A percentile compares a stretch with the other conserved stretches of the same genome.
Evolutionary conservation across 2,113 vertebrate genomes (phyloP).

Genomic region (Anas platyrhynchos): DNA sequence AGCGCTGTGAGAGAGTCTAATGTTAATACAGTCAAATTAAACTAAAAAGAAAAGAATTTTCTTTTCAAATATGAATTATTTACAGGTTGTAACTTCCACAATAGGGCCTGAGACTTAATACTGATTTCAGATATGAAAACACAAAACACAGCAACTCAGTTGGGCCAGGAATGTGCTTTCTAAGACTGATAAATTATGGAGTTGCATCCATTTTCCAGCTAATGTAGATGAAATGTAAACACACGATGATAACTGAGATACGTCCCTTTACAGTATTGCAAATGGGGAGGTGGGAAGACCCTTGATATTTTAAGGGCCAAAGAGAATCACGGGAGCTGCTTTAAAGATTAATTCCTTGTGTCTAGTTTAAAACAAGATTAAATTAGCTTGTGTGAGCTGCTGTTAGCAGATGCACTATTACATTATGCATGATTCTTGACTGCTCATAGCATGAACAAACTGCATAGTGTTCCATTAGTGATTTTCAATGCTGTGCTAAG

Average conservation of each 20-base stretch:
- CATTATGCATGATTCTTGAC: constrained; percentile 81
- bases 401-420: constrained; percentile 76
- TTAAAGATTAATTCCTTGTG: constrained; percentile 76
- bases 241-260: constrained; percentile 52
- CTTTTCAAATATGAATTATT: constrained; percentile 13
- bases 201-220: constrained; percentile 62
- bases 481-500: constrained; percentile 80
- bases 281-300: constrained; percentile 56
- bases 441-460: constrained; percentile 71
- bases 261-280: constrained; percentile 53
- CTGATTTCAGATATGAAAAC: not conserved
- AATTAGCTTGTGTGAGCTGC: constrained; percentile 69
- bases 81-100: not conserved
- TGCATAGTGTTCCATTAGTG: constrained; percentile 77
- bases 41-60: rapidly evolving
- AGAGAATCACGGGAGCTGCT: constrained; percentile 69
- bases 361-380: constrained; percentile 77
- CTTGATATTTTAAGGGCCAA: constrained; percentile 61
- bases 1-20: not conserved
- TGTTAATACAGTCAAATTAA: not conserved
- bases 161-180: constrained; percentile 16
- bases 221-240: constrained; percentile 61
- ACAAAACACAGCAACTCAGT: not conserved
- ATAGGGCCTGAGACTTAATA: not conserved
- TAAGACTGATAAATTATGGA: constrained; percentile 46